These are phyloP conservation scores for Polypterus bichir DNA, from an alignment of 2,113 vertebrate genomes.

Conservation along the genomic window DNA sequence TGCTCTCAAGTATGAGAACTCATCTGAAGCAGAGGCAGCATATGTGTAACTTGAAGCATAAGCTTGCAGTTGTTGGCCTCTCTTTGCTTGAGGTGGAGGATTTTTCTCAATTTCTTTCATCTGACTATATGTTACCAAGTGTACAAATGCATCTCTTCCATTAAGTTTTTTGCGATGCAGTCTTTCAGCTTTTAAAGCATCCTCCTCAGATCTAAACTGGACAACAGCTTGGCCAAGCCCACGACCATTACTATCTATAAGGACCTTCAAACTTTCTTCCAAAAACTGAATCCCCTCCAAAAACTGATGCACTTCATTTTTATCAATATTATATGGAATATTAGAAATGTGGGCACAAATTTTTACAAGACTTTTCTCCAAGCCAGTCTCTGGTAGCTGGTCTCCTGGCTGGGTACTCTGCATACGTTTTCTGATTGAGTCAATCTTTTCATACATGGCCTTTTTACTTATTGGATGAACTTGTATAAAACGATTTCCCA, in stretches of 20 bases:
- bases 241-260: constrained; percentile 80
- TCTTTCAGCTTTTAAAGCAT: constrained; percentile 83
- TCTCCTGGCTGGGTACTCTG: constrained; percentile 68
- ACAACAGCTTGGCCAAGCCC: constrained; percentile 90
- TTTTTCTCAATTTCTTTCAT: constrained; percentile 92
- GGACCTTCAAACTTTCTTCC: constrained; percentile 79
- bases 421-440: constrained; percentile 76
- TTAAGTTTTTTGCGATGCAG: constrained; percentile 93
- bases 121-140: constrained; percentile 78
- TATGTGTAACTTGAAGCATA: constrained; percentile 26
- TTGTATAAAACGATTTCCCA: constrained; percentile 93
- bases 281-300: constrained; percentile 80
- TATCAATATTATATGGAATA: constrained; percentile 89
- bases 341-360: constrained; percentile 87
- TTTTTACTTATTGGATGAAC: constrained; percentile 91
- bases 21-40: constrained; percentile 36
- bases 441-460: constrained; percentile 93
- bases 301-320: constrained; percentile 85
- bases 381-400: constrained; percentile 59
- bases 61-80: constrained; percentile 66
- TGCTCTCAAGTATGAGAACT: constrained; percentile 73
- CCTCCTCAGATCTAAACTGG: constrained; percentile 86
- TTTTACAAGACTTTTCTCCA: constrained; percentile 48
- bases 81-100: constrained; percentile 79
- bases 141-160: constrained; percentile 87